Base-by-base conservation (phyloP, 37 sponge, comb jelly and placozoan species). In the Cladorhizidae sp. region DNA sequence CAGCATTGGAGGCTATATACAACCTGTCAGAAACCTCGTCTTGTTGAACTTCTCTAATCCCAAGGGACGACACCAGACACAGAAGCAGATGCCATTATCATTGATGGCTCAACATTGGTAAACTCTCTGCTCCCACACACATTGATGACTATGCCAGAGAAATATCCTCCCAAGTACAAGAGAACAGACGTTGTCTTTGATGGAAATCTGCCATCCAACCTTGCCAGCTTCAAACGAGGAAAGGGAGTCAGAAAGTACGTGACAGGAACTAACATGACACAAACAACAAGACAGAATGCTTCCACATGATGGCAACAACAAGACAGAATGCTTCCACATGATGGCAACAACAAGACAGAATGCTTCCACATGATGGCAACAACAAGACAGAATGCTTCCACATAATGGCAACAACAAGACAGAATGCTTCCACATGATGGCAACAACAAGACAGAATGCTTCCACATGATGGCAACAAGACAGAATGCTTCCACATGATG, bases 81-180 rank as follows among this genome's bases (percentile, higher is more conserved):
- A 54, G 55, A 54, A 54, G 55, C 55, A 54, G 55, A 20, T 54
- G 55, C 55, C 17, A 54, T 54, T 17, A 54, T 17, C 55, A 54
- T 54, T 54, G 55, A n/a, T n/a, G n/a, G n/a, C n/a, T n/a, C n/a
- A n/a, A n/a, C n/a, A n/a, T n/a, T n/a, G n/a, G n/a, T n/a, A 54
- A 54, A 54, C 55, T 54, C 55, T 54, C 55, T 54, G 55, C 55
- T 17, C 55, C 17, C 55, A 54, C 17, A 17, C 17, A 54, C 55
- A 54, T 54, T 54, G 55, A 54, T 54, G 55, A 54, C 55, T 54
- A 54, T 54, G 55, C 55, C 55, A 54, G 55, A 54, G 55, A 54
- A 54, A 54, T 54, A 54, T 54, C 17, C 55, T 54, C 55, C 55
- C 55, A 12, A 54, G 17, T 54, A 54, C 17, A 54, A 12, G 17